These are phyloP conservation scores for Bujurquina vittata DNA, from an alignment of 2,113 vertebrate genomes.

Conservation along the genomic window DNA sequence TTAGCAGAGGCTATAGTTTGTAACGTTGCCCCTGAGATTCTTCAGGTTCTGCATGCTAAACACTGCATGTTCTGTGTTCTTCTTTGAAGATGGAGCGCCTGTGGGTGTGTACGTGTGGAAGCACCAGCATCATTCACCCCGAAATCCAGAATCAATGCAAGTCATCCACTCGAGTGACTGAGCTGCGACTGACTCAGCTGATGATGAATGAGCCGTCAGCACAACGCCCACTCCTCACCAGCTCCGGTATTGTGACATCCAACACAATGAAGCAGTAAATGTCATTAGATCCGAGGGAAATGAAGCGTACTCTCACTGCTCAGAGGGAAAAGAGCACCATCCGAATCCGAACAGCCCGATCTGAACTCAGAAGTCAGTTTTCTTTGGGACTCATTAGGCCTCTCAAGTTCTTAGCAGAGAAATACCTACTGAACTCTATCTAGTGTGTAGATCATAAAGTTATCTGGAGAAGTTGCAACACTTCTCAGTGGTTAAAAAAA, in stretches of 20 bases:
- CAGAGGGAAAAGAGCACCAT: neutral
- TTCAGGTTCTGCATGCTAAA: neutral
- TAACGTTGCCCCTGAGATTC: neutral
- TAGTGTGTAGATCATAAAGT: conserved; percentile 24
- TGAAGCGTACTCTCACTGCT: neutral
- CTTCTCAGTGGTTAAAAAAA: neutral
- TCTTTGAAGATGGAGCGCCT: neutral
- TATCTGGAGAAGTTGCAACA: neutral
- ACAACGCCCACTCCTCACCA: conserved; percentile 13
- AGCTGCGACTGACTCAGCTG: conserved; percentile 30
- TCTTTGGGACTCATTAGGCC: neutral
- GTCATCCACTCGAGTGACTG: conserved; percentile 5
- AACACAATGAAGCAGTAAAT: conserved; percentile 20
- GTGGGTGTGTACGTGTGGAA: neutral
- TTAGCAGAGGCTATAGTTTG: neutral
- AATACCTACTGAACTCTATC: conserved; percentile 22
- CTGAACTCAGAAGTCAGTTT: neutral
- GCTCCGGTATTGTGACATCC: conserved; percentile 32
- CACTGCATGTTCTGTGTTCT: neutral
- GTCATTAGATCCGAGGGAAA: conserved; percentile 3
- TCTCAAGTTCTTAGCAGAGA: neutral
- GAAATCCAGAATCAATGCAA: conserved; percentile 1
- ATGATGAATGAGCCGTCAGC: conserved; percentile 37
- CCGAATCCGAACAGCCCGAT: neutral
- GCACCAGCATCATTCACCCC: neutral